Conservation (phyloP, 2,888 invertebrate genomes). For the Anoncus sp. region DNA sequence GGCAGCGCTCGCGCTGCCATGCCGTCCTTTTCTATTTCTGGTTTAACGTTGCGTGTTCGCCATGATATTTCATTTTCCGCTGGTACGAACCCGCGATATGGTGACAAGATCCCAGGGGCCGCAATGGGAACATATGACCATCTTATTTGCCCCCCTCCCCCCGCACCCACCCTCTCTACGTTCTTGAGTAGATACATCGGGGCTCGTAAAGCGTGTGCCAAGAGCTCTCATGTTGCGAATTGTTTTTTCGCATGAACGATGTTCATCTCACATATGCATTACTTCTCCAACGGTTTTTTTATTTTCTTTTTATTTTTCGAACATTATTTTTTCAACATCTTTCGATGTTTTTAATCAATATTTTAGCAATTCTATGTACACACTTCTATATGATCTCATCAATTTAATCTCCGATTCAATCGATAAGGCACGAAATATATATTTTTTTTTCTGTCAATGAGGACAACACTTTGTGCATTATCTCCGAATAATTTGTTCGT, state of each 20-base stretch:
- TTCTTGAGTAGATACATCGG: not conserved
- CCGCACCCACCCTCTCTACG: not conserved
- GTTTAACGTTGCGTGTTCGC: slow-evolving; percentile 41
- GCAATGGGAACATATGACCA: slow-evolving; percentile 60
- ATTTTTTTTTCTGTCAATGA: too few species aligned
- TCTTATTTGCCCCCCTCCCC: slow-evolving; percentile 56
- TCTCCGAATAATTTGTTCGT: too few species aligned
- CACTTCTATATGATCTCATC: not conserved
- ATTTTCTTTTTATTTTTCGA: too few species aligned
- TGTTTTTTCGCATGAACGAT: slow-evolving; percentile 1
- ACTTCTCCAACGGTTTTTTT: not conserved
- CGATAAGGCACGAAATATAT: too few species aligned
- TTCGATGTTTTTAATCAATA: too few species aligned
- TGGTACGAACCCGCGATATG: slow-evolving; percentile 66
- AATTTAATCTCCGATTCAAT: too few species aligned
- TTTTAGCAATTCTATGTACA: too few species aligned
- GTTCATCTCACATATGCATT: not conserved
- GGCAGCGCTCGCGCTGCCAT: too few species aligned
- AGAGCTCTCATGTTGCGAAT: not conserved
- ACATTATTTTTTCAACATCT: not conserved
- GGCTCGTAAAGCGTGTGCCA: slow-evolving; percentile 11
- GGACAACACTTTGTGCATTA: too few species aligned
- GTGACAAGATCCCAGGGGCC: slow-evolving; percentile 68
- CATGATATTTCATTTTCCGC: slow-evolving; percentile 73
- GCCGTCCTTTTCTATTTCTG: slow-evolving; percentile 42